Base-by-base conservation (phyloP, 2,888 invertebrate genomes). In the Eulithis testata region DNA sequence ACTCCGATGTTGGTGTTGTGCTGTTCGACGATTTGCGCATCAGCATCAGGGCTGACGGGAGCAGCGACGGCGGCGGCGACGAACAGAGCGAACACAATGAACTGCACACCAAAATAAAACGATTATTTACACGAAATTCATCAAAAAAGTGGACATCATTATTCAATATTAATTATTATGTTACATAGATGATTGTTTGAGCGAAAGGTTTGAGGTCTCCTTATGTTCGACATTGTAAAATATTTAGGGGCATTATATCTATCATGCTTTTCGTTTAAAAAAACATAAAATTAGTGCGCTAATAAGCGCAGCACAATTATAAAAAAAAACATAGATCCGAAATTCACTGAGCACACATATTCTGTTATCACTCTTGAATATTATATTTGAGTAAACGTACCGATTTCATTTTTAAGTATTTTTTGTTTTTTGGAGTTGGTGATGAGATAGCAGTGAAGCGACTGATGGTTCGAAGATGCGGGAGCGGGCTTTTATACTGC, bases 391-490 rank as follows among this genome's bases (percentile, higher is more conserved):
- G 9, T 44, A 58, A 74, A 90, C 91, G 84, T 91, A 93, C 93
- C 89, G 85, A 88, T 91, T 92, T 93, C 93, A 93, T 93, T 88
- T 89, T 93, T 76, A 63, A 67, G 69, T 76, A 78, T 66, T 65
- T 57, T 62, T 62, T 73, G 80, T 77, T 70, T 31, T 71, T 77
- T 78, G 80, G 73, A 73, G 82, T 79, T 74, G 70, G 70, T 80
- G 78, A 76, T 75, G 76, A 77, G 76, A 82, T 83, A 72, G 82
- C 86, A 77, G 82, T 77, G 72, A 80, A 87, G 81, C 81, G 90
- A 92, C 88, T 93, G 92, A 89, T 91, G 86, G 81, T 73, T 65
- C 69, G 77, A 74, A 64, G 75, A 72, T 66, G 84, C 65, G 63
- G 78, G 77, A 73, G 72, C 68, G 66, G 70, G 73, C 78, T 90